phyloP scores from a whole-genome alignment of 2,113 vertebrate species.

The Eleginops maclovinus region DNA sequence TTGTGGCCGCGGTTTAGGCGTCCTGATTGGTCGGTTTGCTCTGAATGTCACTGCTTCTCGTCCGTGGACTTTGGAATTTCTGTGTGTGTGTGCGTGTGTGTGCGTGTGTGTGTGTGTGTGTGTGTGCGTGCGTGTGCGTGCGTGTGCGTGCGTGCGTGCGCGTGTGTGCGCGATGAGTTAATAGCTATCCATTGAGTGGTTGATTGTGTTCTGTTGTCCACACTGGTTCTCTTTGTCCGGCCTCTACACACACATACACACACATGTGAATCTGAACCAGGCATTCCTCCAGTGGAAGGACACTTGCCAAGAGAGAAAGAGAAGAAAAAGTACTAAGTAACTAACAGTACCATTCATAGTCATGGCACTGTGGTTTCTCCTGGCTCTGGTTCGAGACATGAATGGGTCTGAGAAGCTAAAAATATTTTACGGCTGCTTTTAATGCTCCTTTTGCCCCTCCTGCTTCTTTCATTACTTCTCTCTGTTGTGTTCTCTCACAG shows the following conservation, averaged over 20 bases:
- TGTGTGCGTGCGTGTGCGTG: no score
- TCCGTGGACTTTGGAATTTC: conserved; percentile 68
- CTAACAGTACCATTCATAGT: conserved; percentile 73
- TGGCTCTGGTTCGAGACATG: conserved; percentile 60
- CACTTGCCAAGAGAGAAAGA: conserved; percentile 61
- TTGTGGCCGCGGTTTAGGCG: conserved; percentile 50
- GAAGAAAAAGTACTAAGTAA: conserved; percentile 33
- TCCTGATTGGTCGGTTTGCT: conserved; percentile 60
- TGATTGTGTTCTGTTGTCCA: conserved; percentile 77
- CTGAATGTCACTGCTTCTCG: conserved; percentile 72
- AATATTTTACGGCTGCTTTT: conserved; percentile 74
- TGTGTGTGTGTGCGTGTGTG: conserved; percentile 30
- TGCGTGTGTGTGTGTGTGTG: no score
- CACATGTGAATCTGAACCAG: conserved; percentile 58
- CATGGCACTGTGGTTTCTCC: conserved; percentile 58
- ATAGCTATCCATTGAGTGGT: conserved; percentile 73
- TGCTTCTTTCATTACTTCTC: conserved; percentile 59
- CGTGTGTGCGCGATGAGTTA: conserved; percentile 76
- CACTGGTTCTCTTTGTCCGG: conserved; percentile 77
- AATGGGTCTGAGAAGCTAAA: conserved; percentile 74
- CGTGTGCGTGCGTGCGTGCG: no score
- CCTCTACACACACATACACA: conserved; percentile 27
- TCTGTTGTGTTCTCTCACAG: conserved; percentile 25
- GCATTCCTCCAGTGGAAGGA: conserved; percentile 67
- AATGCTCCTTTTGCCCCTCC: conserved; percentile 49